Evolutionary conservation across 2,113 vertebrate species (phyloP).

Genomic region (Bubo blakistoni): DNA sequence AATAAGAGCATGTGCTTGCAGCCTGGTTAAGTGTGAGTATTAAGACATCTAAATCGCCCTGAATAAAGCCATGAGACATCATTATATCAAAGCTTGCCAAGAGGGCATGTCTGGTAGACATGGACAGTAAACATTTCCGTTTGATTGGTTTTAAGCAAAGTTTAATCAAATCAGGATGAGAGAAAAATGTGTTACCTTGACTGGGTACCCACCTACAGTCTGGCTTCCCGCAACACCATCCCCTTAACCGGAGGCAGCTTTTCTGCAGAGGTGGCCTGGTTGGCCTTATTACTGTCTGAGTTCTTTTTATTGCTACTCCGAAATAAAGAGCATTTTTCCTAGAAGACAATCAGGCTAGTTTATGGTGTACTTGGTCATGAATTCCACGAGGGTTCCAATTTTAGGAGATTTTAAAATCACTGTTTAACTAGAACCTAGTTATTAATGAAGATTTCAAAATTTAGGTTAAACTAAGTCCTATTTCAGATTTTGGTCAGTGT

Average conservation of each 20-base stretch:
- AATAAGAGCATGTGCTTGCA: not conserved
- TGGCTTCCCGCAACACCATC: constrained; percentile 66
- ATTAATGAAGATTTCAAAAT: not conserved
- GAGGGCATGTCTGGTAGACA: not conserved
- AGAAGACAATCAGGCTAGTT: constrained; percentile 80
- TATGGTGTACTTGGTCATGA: constrained; percentile 19
- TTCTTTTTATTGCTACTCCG: constrained; percentile 79
- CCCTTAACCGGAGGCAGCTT: constrained; percentile 64
- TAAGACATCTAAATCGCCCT: not conserved
- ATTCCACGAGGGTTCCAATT: not conserved
- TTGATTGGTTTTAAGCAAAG: constrained; percentile 21
- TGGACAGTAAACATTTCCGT: not conserved
- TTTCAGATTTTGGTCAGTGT: not conserved
- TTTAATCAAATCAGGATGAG: constrained; percentile 2
- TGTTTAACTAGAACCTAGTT: not conserved
- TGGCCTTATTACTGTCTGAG: constrained; percentile 69
- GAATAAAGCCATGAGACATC: not conserved
- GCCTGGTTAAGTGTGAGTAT: not conserved
- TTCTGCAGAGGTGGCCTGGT: constrained; percentile 65
- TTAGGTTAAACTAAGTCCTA: not conserved
- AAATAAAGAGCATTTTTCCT: constrained; percentile 79
- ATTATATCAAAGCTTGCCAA: not conserved
- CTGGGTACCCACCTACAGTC: constrained; percentile 76
- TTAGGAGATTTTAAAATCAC: not conserved
- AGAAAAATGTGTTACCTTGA: constrained; percentile 19